Evolutionary conservation across 2,888 invertebrate genomes (phyloP).

Genomic region (Smittia sp.): DNA sequence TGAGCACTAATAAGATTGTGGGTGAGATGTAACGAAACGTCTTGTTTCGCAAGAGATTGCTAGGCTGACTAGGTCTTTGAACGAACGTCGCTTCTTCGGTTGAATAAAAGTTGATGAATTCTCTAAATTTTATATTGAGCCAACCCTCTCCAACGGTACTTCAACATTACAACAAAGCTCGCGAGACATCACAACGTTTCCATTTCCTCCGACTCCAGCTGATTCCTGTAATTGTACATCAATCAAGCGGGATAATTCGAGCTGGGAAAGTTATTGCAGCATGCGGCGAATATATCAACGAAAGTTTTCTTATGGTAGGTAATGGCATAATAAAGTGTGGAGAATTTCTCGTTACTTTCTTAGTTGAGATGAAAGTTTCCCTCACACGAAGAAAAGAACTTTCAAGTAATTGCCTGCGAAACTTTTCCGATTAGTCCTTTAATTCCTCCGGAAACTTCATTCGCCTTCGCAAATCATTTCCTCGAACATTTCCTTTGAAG

Average conservation of each 20-base stretch:
- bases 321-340: slow-evolving; percentile 17
- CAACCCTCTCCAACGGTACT: too few species aligned
- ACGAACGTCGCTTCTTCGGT: too few species aligned
- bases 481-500: not conserved
- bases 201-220: not conserved
- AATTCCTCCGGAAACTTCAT: not conserved
- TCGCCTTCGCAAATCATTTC: not conserved
- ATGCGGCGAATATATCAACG: slow-evolving; percentile 11
- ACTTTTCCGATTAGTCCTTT: too few species aligned
- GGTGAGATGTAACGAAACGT: slow-evolving; percentile 38
- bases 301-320: slow-evolving; percentile 25
- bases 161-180: too few species aligned
- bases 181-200: not conserved
- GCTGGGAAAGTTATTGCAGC: not conserved
- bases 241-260: not conserved
- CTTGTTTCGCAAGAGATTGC: slow-evolving; percentile 1
- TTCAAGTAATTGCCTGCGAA: not conserved
- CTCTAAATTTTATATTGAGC: too few species aligned
- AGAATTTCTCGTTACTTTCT: slow-evolving; percentile 8
- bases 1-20: slow-evolving; percentile 41
- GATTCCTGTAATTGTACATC: slow-evolving; percentile 11
- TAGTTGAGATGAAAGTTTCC: not conserved
- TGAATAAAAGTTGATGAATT: too few species aligned
- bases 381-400: not conserved
- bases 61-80: too few species aligned